phyloP scores from a whole-genome alignment of 1,140 invertebrate genomes.

The Hylaeus anthracinus region DNA sequence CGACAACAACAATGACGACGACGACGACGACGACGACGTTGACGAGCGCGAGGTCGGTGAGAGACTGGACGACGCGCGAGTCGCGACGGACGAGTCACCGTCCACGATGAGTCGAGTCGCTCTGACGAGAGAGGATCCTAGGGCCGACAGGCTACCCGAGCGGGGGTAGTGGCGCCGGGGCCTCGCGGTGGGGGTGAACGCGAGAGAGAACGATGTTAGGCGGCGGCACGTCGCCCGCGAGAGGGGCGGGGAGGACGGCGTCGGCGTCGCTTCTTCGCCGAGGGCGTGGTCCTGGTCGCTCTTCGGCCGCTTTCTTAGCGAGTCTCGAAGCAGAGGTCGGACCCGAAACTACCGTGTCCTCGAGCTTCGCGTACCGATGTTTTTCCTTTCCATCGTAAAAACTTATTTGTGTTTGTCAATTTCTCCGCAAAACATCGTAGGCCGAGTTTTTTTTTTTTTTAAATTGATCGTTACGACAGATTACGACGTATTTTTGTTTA shows the following conservation, averaged over 20 bases:
- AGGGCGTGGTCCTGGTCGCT: conserved; percentile 73
- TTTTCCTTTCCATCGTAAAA: too few relatives aligned
- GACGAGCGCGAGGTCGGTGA: conserved; percentile 60
- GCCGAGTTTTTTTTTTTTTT: too few relatives aligned
- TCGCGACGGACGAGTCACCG: conserved; percentile 58
- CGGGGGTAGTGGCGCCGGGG: conserved; percentile 49
- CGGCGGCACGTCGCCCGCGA: conserved; percentile 3
- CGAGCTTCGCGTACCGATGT: too few relatives aligned
- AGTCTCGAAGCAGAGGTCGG: conserved; percentile 30
- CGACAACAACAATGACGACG: conserved; percentile 19
- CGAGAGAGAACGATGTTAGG: conserved; percentile 12
- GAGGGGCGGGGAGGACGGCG: conserved; percentile 28
- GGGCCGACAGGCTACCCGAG: conserved; percentile 55
- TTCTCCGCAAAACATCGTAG: too few relatives aligned
- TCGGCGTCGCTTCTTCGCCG: conserved; percentile 66
- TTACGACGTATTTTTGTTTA: too few relatives aligned
- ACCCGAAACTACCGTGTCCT: too few relatives aligned
- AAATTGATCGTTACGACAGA: too few relatives aligned
- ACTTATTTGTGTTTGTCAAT: too few relatives aligned
- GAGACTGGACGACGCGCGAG: conserved; percentile 53
- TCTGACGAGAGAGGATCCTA: conserved; percentile 64
- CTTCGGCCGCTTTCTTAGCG: conserved; percentile 41
- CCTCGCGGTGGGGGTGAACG: conserved; percentile 4
- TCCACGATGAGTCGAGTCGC: conserved; percentile 62
- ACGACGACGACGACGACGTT: conserved; percentile 47